These are phyloP conservation scores for Hepsetus odoe DNA, from an alignment of 2,113 vertebrate species.

Conservation along the genomic window DNA sequence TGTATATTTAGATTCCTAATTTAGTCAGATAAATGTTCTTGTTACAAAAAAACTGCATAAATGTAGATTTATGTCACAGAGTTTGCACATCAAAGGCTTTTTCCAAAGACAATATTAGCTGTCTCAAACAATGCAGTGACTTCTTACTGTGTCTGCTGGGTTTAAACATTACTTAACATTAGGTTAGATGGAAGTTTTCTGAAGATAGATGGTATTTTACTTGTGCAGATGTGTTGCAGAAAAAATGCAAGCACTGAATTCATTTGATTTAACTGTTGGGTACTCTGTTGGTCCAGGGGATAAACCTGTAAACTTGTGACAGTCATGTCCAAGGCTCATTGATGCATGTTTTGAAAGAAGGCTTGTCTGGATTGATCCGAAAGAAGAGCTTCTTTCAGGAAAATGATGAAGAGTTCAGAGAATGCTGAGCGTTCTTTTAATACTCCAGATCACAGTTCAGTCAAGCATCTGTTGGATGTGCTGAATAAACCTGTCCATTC, in stretches of 20 bases:
- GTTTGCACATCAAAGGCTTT: slow-evolving; percentile 74
- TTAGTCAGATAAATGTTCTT: slow-evolving; percentile 67
- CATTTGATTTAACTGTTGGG: too few relatives aligned
- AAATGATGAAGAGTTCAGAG: too few relatives aligned
- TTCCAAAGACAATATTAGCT: slow-evolving; percentile 56
- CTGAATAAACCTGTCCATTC: too few relatives aligned
- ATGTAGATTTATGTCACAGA: slow-evolving; percentile 56
- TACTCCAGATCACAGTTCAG: too few relatives aligned
- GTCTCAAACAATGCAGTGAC: slow-evolving; percentile 52
- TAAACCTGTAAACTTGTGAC: too few relatives aligned
- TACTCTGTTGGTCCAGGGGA: too few relatives aligned
- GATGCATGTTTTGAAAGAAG: too few relatives aligned
- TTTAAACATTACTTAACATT: slow-evolving; percentile 55
- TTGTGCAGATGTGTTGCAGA: not conserved
- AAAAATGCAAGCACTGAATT: not conserved
- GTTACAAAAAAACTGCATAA: slow-evolving; percentile 48
- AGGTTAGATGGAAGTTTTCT: slow-evolving; percentile 54
- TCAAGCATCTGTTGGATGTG: too few relatives aligned
- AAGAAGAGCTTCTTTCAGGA: too few relatives aligned
- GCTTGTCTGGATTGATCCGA: too few relatives aligned
- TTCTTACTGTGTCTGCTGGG: slow-evolving; percentile 63
- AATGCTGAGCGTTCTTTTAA: too few relatives aligned
- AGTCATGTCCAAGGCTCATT: too few relatives aligned
- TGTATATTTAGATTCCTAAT: slow-evolving; percentile 68
- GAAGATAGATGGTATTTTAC: slow-evolving; percentile 26